Conservation (phyloP, 2,113 vertebrate genomes). For the Cervus canadensis region DNA sequence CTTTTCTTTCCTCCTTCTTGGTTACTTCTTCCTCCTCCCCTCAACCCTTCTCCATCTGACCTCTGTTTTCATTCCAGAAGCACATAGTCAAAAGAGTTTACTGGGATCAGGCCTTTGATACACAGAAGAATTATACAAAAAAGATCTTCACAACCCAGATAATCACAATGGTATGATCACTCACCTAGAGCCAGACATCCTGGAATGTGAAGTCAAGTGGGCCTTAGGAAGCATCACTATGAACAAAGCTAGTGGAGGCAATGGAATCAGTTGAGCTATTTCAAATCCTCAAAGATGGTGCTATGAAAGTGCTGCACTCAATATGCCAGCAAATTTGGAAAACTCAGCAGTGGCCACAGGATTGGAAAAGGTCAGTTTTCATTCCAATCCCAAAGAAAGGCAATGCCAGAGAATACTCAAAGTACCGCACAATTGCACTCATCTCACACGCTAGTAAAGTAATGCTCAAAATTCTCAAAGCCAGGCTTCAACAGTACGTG, state of each 20-base stretch:
- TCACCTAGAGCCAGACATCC: background rate
- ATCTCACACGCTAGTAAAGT: background rate
- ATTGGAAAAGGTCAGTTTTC: background rate
- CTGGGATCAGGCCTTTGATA: background rate
- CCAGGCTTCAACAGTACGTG: background rate
- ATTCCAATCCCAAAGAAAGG: background rate
- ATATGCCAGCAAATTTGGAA: background rate
- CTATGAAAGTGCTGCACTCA: background rate
- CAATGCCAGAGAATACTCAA: background rate
- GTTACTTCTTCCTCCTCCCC: background rate
- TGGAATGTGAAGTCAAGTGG: background rate
- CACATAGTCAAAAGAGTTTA: background rate
- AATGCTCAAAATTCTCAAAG: background rate
- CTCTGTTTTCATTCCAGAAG: background rate
- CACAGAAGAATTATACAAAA: background rate
- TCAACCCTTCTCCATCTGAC: background rate
- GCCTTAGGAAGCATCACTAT: background rate
- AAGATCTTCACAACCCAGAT: background rate
- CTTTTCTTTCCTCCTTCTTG: background rate
- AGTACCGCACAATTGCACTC: background rate
- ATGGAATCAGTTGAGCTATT: background rate
- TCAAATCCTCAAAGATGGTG: background rate
- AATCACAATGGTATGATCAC: background rate
- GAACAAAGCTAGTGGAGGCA: background rate
- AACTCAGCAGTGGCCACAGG: background rate